Conservation (phyloP, 2,888 invertebrate genomes). For the Willowsia nigromaculata region DNA sequence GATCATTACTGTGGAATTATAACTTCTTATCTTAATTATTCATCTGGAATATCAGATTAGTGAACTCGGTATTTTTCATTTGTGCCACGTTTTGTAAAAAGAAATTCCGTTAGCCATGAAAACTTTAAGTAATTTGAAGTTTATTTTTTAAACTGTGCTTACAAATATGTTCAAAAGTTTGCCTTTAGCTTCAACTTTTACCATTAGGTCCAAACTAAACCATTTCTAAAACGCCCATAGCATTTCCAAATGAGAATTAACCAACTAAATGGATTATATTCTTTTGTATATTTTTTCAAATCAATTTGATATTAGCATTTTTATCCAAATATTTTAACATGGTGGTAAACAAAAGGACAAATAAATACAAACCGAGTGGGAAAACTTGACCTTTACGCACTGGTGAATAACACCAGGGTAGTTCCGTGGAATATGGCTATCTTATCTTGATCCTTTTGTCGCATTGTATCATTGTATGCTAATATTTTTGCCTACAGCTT, state of each 20-base stretch:
- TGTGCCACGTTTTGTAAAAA: slow-evolving; percentile 54
- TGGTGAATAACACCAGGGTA: background rate
- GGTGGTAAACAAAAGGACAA: no score
- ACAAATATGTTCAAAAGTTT: no score
- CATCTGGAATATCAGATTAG: background rate
- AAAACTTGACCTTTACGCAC: background rate
- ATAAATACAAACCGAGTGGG: no score
- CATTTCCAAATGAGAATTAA: no score
- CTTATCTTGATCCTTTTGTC: slow-evolving; percentile 2
- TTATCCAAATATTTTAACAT: background rate
- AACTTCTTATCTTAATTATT: slow-evolving; percentile 16
- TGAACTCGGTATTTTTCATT: slow-evolving; percentile 55
- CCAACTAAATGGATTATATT: no score
- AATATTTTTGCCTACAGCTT: background rate
- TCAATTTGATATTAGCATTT: background rate
- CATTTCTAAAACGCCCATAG: no score
- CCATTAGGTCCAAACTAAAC: no score
- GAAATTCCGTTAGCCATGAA: no score
- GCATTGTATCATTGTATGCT: background rate
- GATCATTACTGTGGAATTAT: background rate
- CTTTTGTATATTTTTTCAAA: no score
- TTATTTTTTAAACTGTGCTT: no score
- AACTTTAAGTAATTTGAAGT: no score
- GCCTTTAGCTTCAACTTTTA: no score
- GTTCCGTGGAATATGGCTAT: background rate